Base-by-base conservation (phyloP, 2,113 vertebrate genomes). In the Platichthys stellatus region DNA sequence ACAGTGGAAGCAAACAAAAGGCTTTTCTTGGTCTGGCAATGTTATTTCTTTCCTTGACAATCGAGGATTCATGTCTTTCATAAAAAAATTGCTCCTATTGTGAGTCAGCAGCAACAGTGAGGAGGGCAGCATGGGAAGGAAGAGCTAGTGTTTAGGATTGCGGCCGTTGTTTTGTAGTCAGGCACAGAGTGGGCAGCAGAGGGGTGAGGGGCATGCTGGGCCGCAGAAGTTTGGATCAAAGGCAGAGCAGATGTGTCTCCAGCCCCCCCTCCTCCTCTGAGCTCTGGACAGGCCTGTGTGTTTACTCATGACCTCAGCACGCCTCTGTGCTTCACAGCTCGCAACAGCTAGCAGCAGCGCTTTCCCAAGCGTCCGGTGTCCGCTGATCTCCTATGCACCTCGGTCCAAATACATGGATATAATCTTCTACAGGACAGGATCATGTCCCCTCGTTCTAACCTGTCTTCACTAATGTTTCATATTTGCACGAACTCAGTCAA, bases 231-330 rank as follows among this genome's bases (percentile, higher is more conserved):
- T 88, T 90, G 90, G 92, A 94, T 93, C 92, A 94, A 94, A 93
- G 93, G 89, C 84, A 91, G 86, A 86, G 85, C 92, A 94, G 93
- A 94, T 93, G 92, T 94, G 90, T 94, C 93, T 94, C 91, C 87
- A 92, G 78, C 56, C 81, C 84, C 89, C 88, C 78, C 71, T 45
- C 43, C 70, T 69, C 80, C 74, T 81, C 76, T 65, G 75, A 82
- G 85, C 86, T 69, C 78, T 90, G 86, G 90, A 91, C 76, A 24
- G 68, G 89, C 73, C 80, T 80, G 83, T 85, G 88, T 93, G 91
- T 93, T 93, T 94, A 93, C 88, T 90, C 91, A 90, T 92, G 89
- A 93, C 88, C 91, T 93, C 88, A 93, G 90, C 88, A 84, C 62
- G 84, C 76, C 91, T 89, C 87, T 88, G 84, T 80, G 86, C 87